A percentile compares a stretch with the other conserved stretches of the same genome.
phyloP scores from a whole-genome alignment of 53 echinoderm and acorn worm species.

The Glandiceps talaboti region DNA sequence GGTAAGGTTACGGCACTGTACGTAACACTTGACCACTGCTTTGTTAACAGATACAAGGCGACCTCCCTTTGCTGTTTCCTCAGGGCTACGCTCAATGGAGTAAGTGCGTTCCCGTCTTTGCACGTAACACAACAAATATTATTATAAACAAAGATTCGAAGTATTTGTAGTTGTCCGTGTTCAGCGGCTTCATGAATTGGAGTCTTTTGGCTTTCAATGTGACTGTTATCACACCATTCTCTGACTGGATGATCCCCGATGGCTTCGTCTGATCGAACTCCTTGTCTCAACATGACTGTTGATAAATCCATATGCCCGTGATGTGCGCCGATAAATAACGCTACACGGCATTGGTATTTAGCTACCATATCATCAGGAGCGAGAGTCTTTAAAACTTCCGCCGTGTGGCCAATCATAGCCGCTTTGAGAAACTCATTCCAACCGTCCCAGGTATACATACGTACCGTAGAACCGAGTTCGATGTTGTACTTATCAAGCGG shows the following conservation, averaged over 20 bases:
- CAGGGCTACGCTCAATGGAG: slow-evolving; percentile 63
- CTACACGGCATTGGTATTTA: slow-evolving; percentile 76
- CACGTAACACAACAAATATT: slow-evolving; percentile 83
- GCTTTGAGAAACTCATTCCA: slow-evolving; percentile 90
- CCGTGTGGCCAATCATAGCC: slow-evolving; percentile 62
- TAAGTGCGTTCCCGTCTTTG: slow-evolving; percentile 84
- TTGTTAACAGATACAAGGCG: slow-evolving; percentile 75
- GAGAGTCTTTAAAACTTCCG: slow-evolving; percentile 46
- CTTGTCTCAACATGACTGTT: slow-evolving; percentile 47
- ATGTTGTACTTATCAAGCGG: slow-evolving; percentile 44
- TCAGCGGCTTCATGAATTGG: slow-evolving; percentile 87
- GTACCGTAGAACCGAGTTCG: slow-evolving; percentile 39
- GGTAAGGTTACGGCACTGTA: slow-evolving; percentile 70
- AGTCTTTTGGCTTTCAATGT: slow-evolving; percentile 63
- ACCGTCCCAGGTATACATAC: slow-evolving; percentile 74
- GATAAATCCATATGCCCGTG: slow-evolving; percentile 87
- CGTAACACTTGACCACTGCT: slow-evolving; percentile 88
- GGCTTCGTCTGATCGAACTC: slow-evolving; percentile 66
- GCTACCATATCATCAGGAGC: slow-evolving; percentile 45
- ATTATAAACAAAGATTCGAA: slow-evolving; percentile 72
- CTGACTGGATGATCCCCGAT: slow-evolving; percentile 81
- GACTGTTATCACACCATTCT: slow-evolving; percentile 74
- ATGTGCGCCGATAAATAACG: slow-evolving; percentile 81
- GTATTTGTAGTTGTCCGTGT: slow-evolving; percentile 73
- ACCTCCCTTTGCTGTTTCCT: slow-evolving; percentile 72